Base-by-base conservation (phyloP, 2,888 invertebrate genomes). In the Polydrusus tereticollis region DNA sequence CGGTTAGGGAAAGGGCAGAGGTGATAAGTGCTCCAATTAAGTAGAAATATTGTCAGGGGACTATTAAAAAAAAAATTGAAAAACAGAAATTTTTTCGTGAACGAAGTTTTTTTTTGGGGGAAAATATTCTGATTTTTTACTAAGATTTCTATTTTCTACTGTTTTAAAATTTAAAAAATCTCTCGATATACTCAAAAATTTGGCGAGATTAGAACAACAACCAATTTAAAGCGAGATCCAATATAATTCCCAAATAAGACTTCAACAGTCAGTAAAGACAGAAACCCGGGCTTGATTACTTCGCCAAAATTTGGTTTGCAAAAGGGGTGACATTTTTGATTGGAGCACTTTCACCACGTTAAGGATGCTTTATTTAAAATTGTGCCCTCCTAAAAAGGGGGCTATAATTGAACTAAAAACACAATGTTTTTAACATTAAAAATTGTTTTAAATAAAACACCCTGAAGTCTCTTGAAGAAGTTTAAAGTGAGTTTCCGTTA, bases 1-100 rank as follows among this genome's bases (percentile, higher is more conserved):
- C 26, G 26, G 14, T 26, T 8, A 16, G 26, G 7, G 41, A 16
- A 26, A 14, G 18, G 52, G 7, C 12, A 10, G 41, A 41, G n/a
- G 10, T 52, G 23, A 8, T 55, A 55, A 64, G n/a, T n/a, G 23
- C n/a, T 36, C 21, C 64, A 64, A 62, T 43, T 45, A 41, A 7
- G 20, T 29, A 16, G 50, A 7, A n/a, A 16, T 41, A n/a, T n/a
- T n/a, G n/a, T n/a, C n/a, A n/a, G n/a, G n/a, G n/a, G n/a, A n/a
- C n/a, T n/a, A n/a, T n/a, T n/a, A n/a, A n/a, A n/a, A n/a, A n/a
- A n/a, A n/a, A n/a, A n/a, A n/a, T n/a, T n/a, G n/a, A n/a, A n/a
- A n/a, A n/a, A n/a, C n/a, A n/a, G n/a, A n/a, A n/a, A n/a, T n/a
- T n/a, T n/a, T n/a, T n/a, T n/a, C n/a, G n/a, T n/a, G n/a, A n/a